Evolutionary conservation across 2,797 vertebrate genomes (phyloP).

Genomic region (Alfaro cultratus): DNA sequence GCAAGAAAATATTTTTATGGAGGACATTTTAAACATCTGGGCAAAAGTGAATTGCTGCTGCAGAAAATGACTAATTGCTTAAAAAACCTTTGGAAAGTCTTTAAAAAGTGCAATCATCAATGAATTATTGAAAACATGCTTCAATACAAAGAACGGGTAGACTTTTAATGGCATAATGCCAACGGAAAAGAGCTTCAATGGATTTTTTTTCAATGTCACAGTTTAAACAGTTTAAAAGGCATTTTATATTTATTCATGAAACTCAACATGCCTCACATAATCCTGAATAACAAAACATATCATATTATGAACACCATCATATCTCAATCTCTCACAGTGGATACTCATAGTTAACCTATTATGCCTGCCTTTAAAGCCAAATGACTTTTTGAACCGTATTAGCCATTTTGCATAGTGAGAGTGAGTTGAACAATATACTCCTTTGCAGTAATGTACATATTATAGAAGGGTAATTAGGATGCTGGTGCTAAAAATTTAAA

Average conservation of each 20-base stretch:
- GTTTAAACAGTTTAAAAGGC: not conserved
- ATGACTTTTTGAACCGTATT: not conserved
- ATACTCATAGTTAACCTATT: not conserved
- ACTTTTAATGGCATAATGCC: not conserved
- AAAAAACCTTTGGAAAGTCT: not conserved
- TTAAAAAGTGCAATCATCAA: slow-evolving; percentile 1
- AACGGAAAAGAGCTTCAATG: not conserved
- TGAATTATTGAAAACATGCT: slow-evolving; percentile 1
- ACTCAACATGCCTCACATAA: not conserved
- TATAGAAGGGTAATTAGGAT: not conserved
- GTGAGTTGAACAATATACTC: not conserved
- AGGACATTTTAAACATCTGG: not conserved
- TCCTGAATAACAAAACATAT: not conserved
- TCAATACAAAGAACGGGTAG: not conserved
- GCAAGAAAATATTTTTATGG: not conserved
- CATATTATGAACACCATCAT: not conserved
- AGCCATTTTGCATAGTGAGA: not conserved
- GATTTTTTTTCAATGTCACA: not conserved
- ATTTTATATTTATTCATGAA: not conserved
- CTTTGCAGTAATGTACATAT: slow-evolving; percentile 1
- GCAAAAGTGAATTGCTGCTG: not conserved
- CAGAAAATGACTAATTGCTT: not conserved
- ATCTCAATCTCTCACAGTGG: not conserved
- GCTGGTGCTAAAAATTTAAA: not conserved
- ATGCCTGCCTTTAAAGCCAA: not conserved